Evolutionary conservation across 2,888 invertebrate genomes (phyloP), one percentile per base, ranked within the genome.

Genomic region (Pinctada fucata): DNA sequence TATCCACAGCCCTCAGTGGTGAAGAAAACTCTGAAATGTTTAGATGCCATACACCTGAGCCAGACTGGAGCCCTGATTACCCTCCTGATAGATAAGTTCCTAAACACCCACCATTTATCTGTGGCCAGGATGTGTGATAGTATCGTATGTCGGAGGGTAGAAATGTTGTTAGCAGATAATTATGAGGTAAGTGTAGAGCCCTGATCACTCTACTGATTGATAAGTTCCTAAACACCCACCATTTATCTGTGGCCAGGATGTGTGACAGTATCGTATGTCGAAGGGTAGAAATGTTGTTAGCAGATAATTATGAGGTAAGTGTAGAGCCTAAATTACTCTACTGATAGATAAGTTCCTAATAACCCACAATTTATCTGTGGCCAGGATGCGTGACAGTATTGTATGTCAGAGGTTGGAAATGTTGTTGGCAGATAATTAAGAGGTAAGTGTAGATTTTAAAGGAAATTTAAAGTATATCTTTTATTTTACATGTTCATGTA

Each of bases 31-130:
- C 93, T 96, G 87, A 94, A 94, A 84, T 95, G 96, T 82, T 92
- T 97, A 66, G 94, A 95, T 63, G 95, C 95, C 16, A 91, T 93
- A 58, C 93, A 93, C 84, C 86, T 88, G 51, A 89, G 96, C 95
- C 96, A 96, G 90, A 95, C 95, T 31, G 96, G 97, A 0, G 94
- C 95, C 0, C 93, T 97, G 13, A 93, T 97, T 67, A 93, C 93
- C 67, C 91, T 95, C 13, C 91, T 96, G 31, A 92, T 95, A 6
- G 94, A 95, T 72, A 93, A 94, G 87, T 94, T 97, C 83, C 93
- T 96, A 45, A 94, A 94, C 58, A 95, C 95, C 69, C 94, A 95
- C 48, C 95, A 96, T 80, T 94, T 96, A 51, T 95, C 95, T 0
- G 89, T 95, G 48, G 94, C 95, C 0, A 94, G 96, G 82, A 93